phyloP scores from a whole-genome alignment of 2,888 invertebrate species.

The Drosophila engyochracea region DNA sequence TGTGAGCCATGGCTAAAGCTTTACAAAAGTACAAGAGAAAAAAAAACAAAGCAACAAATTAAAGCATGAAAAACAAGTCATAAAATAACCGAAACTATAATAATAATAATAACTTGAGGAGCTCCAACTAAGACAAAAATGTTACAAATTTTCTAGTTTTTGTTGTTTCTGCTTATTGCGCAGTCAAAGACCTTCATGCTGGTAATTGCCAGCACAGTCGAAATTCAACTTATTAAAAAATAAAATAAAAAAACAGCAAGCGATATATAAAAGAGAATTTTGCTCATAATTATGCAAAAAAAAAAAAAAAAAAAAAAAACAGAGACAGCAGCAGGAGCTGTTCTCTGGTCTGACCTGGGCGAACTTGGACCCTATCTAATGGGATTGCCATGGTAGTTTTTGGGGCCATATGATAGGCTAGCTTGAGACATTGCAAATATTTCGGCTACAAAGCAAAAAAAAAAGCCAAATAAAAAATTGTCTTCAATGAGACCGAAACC shows the following conservation, averaged over 20 bases:
- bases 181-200: conserved; percentile 79
- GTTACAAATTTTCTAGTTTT: conserved; percentile 76
- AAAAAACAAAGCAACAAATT: conserved; percentile 68
- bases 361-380: conserved; percentile 73
- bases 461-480: conserved; percentile 31
- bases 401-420: conserved; percentile 55
- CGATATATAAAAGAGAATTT: conserved; percentile 51
- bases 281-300: conserved; percentile 73
- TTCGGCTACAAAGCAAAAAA: conserved; percentile 28
- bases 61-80: conserved; percentile 76
- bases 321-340: conserved; percentile 52
- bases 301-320: conserved; percentile 17
- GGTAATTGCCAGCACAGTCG: conserved; percentile 70
- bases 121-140: conserved; percentile 65
- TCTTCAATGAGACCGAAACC: conserved; percentile 45
- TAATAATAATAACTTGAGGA: conserved; percentile 49
- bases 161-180: conserved; percentile 60
- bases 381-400: conserved; percentile 52
- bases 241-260: conserved; percentile 23
- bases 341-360: conserved; percentile 41
- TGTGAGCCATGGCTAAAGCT: conserved; percentile 47
- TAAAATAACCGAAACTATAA: conserved; percentile 61
- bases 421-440: conserved; percentile 44
- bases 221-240: conserved; percentile 40
- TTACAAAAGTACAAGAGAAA: conserved; percentile 42